Evolutionary conservation across 2,888 invertebrate species (phyloP).

Genomic region (Chrysolina americana): DNA sequence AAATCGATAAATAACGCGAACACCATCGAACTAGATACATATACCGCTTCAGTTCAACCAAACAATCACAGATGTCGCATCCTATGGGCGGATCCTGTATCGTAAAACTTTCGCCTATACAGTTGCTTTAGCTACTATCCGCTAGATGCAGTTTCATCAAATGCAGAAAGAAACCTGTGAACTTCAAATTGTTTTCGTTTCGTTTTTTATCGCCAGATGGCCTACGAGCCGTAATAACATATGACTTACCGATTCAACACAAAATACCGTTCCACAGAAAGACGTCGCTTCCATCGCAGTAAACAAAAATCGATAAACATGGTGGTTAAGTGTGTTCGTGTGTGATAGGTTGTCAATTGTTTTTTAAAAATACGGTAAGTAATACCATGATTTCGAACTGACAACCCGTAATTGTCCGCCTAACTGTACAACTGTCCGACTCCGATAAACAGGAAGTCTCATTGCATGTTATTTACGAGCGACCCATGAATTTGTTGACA

Average conservation of each 20-base stretch:
- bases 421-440: conserved; percentile 26
- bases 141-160: background rate
- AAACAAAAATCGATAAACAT: conserved; percentile 68
- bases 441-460: conserved; percentile 1
- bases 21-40: no score
- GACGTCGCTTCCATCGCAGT: conserved; percentile 48
- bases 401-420: conserved; percentile 5
- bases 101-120: background rate
- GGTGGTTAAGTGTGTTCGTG: conserved; percentile 65
- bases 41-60: no score
- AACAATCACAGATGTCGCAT: no score
- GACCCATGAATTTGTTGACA: conserved; percentile 58
- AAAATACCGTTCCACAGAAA: conserved; percentile 24
- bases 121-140: background rate
- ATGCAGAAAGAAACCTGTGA: background rate
- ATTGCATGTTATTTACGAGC: conserved; percentile 56
- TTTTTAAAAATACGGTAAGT: conserved; percentile 64
- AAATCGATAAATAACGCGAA: no score
- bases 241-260: background rate
- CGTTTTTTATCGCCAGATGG: background rate
- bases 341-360: conserved; percentile 60
- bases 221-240: background rate
- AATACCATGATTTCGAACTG: conserved; percentile 32
- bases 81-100: no score
- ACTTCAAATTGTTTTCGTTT: background rate